Evolutionary conservation across 2,113 vertebrate species (phyloP).

Genomic region (Xyliphius kryptos): DNA sequence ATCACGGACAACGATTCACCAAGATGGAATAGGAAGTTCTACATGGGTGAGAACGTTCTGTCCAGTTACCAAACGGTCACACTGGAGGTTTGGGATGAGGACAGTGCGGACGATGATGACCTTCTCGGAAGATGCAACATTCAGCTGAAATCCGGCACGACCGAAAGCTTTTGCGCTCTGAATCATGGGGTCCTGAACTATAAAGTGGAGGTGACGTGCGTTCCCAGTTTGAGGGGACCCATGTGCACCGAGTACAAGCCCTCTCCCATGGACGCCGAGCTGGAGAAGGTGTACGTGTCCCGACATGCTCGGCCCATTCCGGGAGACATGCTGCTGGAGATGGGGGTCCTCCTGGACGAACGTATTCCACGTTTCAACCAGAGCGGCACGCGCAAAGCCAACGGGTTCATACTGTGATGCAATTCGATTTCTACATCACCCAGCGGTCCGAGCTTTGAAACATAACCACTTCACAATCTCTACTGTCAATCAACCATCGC

Average conservation of each 20-base stretch:
- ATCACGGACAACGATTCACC: slow-evolving; percentile 5
- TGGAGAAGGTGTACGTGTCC: slow-evolving; percentile 37
- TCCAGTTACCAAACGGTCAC: neutral
- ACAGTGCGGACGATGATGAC: slow-evolving; percentile 14
- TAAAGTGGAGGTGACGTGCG: slow-evolving; percentile 37
- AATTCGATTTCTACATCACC: too few relatives aligned
- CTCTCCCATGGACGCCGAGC: slow-evolving; percentile 30
- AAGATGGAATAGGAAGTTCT: slow-evolving; percentile 11
- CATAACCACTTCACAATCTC: too few relatives aligned
- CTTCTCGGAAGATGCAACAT: slow-evolving; percentile 47
- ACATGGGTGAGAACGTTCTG: slow-evolving; percentile 9
- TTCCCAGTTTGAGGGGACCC: slow-evolving; percentile 42
- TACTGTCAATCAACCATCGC: too few relatives aligned
- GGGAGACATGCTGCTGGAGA: slow-evolving; percentile 17
- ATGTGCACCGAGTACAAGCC: slow-evolving; percentile 49
- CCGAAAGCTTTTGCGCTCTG: slow-evolving; percentile 10
- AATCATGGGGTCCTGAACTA: slow-evolving; percentile 48
- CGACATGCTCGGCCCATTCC: slow-evolving; percentile 29
- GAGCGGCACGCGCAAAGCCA: neutral
- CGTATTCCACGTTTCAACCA: neutral
- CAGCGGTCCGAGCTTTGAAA: too few relatives aligned
- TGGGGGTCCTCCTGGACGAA: slow-evolving; percentile 30
- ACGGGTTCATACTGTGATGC: neutral
- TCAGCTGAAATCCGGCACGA: neutral
- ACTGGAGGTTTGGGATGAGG: slow-evolving; percentile 32